Evolutionary conservation across 37 sponge, comb jelly and placozoan genomes (phyloP), one percentile per base, ranked within the genome.

Genomic region (Theonella swinhoei): DNA sequence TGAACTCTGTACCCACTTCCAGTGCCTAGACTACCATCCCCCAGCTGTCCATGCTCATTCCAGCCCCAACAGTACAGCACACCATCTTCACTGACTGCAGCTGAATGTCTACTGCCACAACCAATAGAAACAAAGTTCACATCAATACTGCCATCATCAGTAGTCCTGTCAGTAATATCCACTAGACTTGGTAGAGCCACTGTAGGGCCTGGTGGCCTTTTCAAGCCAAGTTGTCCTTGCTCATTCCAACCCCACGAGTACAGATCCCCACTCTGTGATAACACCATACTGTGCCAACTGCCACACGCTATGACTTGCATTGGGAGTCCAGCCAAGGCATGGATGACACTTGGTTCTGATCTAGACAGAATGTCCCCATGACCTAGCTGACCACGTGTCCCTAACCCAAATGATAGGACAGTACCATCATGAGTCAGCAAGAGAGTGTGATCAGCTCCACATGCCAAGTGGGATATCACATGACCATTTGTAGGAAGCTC

Each of bases 191-290:
- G 90, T 28, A 67, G 64, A 38, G 87, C 22, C 24, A 86, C 64
- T 23, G 84, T 68, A 35, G 62, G 25, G 30, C 78, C 81, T 0
- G 33, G 60, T 26, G 37, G 64, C 35, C 59, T 11, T 11, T 72
- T 40, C 11, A 31, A 4, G 8, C 92, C 92, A 25, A 91, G 81
- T 33, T 83, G 79, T 0, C 78, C 79, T 33, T 95, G 80, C 3
- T 80, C 70, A 42, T 90, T 90, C 76, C 87, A 89, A 26, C 95
- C 95, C 95, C 95, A 95, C 8, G 88, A 89, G 30, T 91, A 95
- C 9, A 89, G 64, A 73, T 77, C 85, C 4, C 90, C 92, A 29
- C 26, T 62, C 35, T 75, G 67, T 35, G 90, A 85, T 17, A 91
- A 26, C 1, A 70, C 84, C 65, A 91, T 35, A 8, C 69, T 68